Conservation (phyloP, 2,797 vertebrate species). For the Podarcis siculus region DNA sequence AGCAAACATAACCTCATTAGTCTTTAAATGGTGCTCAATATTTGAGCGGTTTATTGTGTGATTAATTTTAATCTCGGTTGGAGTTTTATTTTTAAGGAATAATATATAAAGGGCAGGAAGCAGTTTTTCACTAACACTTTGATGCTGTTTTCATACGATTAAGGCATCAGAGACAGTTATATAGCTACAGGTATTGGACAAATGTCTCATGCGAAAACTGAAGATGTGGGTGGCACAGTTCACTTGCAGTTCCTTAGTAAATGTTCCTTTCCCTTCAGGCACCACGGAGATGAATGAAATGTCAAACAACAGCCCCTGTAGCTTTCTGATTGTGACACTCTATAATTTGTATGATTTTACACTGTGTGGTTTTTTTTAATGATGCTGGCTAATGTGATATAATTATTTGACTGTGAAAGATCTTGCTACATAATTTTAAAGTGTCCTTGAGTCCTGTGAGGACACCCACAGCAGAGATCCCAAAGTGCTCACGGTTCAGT, state of each 20-base stretch:
- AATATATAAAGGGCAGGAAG: not conserved
- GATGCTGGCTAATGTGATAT: not conserved
- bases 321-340: not conserved
- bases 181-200: not conserved
- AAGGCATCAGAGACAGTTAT: not conserved
- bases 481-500: not conserved
- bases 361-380: not conserved
- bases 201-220: not conserved
- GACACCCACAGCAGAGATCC: not conserved
- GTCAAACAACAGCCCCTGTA: not conserved
- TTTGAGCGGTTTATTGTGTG: not conserved
- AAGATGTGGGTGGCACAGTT: not conserved
- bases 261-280: not conserved
- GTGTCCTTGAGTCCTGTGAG: not conserved
- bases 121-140: not conserved
- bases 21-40: not conserved
- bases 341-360: not conserved
- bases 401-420: not conserved
- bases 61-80: not conserved
- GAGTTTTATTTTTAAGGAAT: not conserved
- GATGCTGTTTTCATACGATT: not conserved
- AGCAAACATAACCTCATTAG: not conserved
- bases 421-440: not conserved
- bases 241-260: not conserved
- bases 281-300: not conserved